Conservation (phyloP, 2,113 vertebrate genomes). For the Pyrgilauda ruficollis region DNA sequence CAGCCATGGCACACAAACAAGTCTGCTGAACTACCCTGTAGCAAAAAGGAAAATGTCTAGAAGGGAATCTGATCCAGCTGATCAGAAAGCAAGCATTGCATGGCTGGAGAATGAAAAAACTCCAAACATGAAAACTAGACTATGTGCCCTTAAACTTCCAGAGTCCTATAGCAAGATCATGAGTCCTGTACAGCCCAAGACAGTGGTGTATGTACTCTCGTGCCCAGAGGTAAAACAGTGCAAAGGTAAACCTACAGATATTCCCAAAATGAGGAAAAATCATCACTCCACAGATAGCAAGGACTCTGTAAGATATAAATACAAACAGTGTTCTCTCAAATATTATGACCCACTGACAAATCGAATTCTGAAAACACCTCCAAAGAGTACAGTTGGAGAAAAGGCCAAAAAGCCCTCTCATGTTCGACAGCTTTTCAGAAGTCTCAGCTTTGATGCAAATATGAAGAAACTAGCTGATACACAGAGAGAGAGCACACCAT, state of each 20-base stretch:
- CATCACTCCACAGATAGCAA: constrained; percentile 65
- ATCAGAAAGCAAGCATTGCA: background rate
- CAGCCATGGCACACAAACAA: constrained; percentile 85
- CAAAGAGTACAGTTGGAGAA: constrained; percentile 54
- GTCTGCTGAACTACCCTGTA: constrained; percentile 68
- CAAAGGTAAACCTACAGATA: constrained; percentile 37
- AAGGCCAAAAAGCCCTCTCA: constrained; percentile 57
- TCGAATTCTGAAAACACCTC: constrained; percentile 76
- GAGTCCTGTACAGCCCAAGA: constrained; percentile 82
- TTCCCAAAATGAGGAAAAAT: constrained; percentile 65
- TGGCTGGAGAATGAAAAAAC: constrained; percentile 71
- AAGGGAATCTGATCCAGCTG: constrained; percentile 27
- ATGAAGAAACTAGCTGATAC: constrained; percentile 41
- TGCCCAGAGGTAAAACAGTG: constrained; percentile 74
- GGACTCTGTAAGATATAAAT: constrained; percentile 75
- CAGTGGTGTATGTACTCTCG: constrained; percentile 82
- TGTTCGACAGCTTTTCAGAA: constrained; percentile 79
- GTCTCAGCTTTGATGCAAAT: constrained; percentile 79
- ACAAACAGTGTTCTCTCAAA: constrained; percentile 78
- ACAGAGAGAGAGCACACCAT: constrained; percentile 31
- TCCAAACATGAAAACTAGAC: constrained; percentile 73
- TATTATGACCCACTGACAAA: constrained; percentile 82
- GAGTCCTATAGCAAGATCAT: constrained; percentile 75
- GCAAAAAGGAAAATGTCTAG: constrained; percentile 67
- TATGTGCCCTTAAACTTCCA: constrained; percentile 75